Conservation (phyloP, 2,888 invertebrate species). For the Drosophila suboccidentalis region DNA sequence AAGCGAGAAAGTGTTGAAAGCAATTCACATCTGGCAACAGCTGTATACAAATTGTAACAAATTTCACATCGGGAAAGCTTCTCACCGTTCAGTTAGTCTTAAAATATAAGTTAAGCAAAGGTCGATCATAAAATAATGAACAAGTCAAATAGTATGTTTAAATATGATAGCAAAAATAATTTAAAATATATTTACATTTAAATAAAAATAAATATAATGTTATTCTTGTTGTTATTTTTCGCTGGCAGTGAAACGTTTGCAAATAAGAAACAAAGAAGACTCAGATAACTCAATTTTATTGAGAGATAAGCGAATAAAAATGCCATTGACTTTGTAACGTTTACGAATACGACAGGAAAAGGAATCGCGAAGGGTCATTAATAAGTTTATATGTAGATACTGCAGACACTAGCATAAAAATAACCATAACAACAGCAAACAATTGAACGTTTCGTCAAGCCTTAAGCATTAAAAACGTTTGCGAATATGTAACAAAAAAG, state of each 20-base stretch:
- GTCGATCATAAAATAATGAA: constrained; percentile 5
- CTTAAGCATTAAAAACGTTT: no score
- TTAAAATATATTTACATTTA: not conserved
- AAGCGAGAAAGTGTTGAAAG: constrained; percentile 55
- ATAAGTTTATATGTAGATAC: no score
- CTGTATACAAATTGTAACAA: constrained; percentile 26
- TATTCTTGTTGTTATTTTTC: no score
- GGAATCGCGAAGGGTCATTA: no score
- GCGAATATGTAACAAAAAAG: no score
- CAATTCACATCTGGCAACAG: constrained; percentile 48
- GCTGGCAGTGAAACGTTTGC: not conserved
- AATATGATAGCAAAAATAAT: not conserved
- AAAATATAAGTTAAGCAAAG: constrained; percentile 7
- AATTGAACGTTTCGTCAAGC: no score
- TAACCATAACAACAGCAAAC: no score
- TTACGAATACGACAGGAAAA: no score
- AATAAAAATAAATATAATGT: not conserved
- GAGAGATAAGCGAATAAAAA: not conserved
- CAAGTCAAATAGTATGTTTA: not conserved
- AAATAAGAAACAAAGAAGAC: not conserved
- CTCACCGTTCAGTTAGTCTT: not conserved
- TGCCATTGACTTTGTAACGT: no score
- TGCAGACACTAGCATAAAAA: no score
- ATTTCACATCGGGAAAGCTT: constrained; percentile 1
- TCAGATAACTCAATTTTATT: not conserved